phyloP scores from a whole-genome alignment of 2,113 vertebrate species.

The Edolisoma coerulescens region DNA sequence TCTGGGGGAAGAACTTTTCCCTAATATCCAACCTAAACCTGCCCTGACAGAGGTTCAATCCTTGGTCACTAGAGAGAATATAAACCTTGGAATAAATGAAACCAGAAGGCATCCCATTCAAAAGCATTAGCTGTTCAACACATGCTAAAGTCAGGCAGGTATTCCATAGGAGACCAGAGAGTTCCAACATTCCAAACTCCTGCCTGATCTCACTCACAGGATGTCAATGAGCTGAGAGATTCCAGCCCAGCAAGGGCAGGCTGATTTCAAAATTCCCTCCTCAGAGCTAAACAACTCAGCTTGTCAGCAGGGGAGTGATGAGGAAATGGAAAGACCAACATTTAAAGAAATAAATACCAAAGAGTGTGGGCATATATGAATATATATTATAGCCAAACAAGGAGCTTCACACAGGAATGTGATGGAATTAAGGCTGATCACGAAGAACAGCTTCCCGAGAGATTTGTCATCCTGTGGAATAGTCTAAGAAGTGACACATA shows the following conservation, averaged over 20 bases:
- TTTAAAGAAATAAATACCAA: background rate
- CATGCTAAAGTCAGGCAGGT: rapidly evolving
- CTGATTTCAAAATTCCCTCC: background rate
- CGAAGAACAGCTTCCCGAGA: background rate
- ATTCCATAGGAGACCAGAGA: background rate
- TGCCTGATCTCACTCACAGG: background rate
- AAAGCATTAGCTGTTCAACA: background rate
- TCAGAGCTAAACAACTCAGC: background rate
- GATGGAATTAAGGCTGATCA: background rate
- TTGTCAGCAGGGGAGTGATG: background rate
- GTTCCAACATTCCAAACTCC: background rate
- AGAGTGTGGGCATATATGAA: background rate
- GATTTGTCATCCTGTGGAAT: background rate
- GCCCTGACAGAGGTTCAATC: background rate
- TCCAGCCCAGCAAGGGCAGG: background rate
- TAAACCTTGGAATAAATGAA: background rate
- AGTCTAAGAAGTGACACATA: background rate
- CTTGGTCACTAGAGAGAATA: background rate
- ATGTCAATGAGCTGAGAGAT: background rate
- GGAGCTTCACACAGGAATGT: background rate
- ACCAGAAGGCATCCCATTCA: background rate
- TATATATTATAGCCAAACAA: background rate
- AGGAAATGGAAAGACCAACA: slow-evolving; percentile 25
- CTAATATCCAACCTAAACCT: background rate
- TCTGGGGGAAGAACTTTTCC: background rate